Conservation (phyloP, 23 tunicate species). For the Trididemnum clinides region DNA sequence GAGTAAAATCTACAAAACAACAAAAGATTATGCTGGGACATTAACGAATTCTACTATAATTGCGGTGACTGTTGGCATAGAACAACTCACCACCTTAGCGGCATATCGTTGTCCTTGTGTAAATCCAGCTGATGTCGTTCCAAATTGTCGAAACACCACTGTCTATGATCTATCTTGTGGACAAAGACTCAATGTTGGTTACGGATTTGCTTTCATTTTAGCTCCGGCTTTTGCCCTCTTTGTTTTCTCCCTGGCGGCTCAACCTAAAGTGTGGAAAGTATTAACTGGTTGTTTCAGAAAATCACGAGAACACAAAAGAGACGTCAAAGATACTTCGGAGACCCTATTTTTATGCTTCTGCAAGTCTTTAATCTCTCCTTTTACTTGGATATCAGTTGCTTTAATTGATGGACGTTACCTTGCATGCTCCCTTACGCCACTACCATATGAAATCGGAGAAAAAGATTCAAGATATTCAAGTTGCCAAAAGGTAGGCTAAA, state of each 20-base stretch:
- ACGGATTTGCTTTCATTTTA: slow-evolving; percentile 41
- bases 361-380: slow-evolving; percentile 39
- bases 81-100: slow-evolving; percentile 30
- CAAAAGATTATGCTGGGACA: slow-evolving; percentile 32
- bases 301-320: background rate
- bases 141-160: background rate
- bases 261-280: slow-evolving; percentile 56
- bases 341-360: background rate
- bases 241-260: slow-evolving; percentile 23
- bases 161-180: background rate
- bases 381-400: slow-evolving; percentile 55
- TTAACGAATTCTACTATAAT: slow-evolving; percentile 10
- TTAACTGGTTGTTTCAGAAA: slow-evolving; percentile 28
- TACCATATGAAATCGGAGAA: slow-evolving; percentile 38
- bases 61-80: background rate
- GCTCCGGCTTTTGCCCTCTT: slow-evolving; percentile 48
- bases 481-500: slow-evolving; percentile 42
- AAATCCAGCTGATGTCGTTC: background rate
- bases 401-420: slow-evolving; percentile 50
- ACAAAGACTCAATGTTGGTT: background rate
- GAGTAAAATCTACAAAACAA: background rate
- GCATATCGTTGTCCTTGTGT: slow-evolving; percentile 48
- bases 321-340: background rate
- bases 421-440: slow-evolving; percentile 59
- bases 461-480: background rate